A percentile compares a stretch with the other conserved stretches of the same genome.
phyloP scores from a whole-genome alignment of 2,113 vertebrate species.

The Nerophis ophidion region DNA sequence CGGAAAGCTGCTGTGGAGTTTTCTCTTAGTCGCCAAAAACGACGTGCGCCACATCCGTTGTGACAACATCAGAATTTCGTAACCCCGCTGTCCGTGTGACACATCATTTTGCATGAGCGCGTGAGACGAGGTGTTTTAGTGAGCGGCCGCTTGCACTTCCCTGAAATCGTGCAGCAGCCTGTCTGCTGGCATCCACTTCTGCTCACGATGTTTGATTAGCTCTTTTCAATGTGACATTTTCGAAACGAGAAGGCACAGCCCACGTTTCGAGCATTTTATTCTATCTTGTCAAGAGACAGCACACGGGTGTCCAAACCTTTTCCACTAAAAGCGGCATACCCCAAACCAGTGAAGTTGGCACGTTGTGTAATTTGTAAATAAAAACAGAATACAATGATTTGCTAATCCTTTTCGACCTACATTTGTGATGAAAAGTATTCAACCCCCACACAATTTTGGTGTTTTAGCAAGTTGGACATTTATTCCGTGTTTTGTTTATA shows the following conservation, averaged over 20 bases:
- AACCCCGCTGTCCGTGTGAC: not conserved
- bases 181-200: conserved; percentile 7
- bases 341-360: too few relatives aligned
- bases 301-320: too few relatives aligned
- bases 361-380: too few relatives aligned
- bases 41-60: not conserved
- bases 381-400: too few relatives aligned
- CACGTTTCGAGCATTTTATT: not conserved
- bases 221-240: not conserved
- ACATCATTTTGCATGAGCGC: not conserved
- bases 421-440: too few relatives aligned
- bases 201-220: not conserved
- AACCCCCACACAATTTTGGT: too few relatives aligned
- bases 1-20: not conserved
- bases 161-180: conserved; percentile 23
- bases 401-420: too few relatives aligned
- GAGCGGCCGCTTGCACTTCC: conserved; percentile 19
- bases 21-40: not conserved
- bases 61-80: not conserved
- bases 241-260: too few relatives aligned
- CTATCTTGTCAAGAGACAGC: too few relatives aligned
- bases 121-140: not conserved
- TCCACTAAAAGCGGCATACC: too few relatives aligned
- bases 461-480: too few relatives aligned
- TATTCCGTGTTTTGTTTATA: too few relatives aligned